A percentile compares a stretch with the other conserved stretches of the same genome.
Evolutionary conservation across 2,888 invertebrate genomes (phyloP).

Genomic region (Parascotia fuliginaria): DNA sequence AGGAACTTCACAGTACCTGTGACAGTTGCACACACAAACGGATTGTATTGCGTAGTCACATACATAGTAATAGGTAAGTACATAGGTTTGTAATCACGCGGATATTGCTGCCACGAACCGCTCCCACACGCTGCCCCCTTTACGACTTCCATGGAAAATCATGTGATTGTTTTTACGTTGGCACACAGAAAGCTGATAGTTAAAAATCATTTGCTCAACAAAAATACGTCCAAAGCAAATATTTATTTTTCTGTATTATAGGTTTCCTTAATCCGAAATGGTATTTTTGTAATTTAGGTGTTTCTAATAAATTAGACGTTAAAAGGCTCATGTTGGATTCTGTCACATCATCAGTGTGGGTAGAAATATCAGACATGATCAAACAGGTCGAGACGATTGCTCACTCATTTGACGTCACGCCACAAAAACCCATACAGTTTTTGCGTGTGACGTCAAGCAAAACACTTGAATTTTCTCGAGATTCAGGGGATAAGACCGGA

Average conservation of each 20-base stretch:
- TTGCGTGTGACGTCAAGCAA: not conserved
- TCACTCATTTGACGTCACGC: not conserved
- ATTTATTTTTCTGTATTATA: not conserved
- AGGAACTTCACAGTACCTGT: too few species aligned
- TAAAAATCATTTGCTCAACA: not conserved
- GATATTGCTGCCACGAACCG: not conserved
- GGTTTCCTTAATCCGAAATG: not conserved
- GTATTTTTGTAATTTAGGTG: not conserved
- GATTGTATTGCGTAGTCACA: not conserved
- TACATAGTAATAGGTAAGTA: not conserved
- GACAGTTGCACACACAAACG: too few species aligned
- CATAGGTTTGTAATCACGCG: not conserved
- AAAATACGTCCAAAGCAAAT: not conserved
- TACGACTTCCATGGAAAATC: not conserved
- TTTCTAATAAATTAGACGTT: not conserved
- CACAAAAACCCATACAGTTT: not conserved
- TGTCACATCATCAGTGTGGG: not conserved
- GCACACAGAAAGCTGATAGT: not conserved
- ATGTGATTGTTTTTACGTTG: not conserved
- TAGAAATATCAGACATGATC: not conserved
- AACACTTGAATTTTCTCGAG: not conserved
- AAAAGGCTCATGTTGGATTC: not conserved
- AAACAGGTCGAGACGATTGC: not conserved
- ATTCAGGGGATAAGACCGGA: too few species aligned
- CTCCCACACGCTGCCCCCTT: not conserved